Percentiles rank a stretch among this genome's conserved stretches.
These are phyloP conservation scores for Phengaris arion DNA, from an alignment of 2,888 invertebrate species.

Conservation along the genomic window DNA sequence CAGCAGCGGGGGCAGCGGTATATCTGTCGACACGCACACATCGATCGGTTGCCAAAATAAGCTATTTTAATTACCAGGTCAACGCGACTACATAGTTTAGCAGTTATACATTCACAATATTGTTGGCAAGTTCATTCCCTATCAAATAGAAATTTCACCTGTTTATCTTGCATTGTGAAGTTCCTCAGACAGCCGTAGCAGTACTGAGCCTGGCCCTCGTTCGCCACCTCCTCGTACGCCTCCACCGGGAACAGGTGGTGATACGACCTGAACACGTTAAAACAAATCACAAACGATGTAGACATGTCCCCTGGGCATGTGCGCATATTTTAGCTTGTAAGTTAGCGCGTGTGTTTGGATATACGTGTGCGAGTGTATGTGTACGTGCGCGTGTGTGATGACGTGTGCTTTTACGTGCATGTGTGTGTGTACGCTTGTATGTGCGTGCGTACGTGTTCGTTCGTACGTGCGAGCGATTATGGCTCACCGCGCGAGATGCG, in stretches of 20 bases:
- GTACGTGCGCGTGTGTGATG: too few relatives aligned
- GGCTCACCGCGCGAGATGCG: constrained; percentile 89
- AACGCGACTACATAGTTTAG: too few relatives aligned
- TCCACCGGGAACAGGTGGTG: constrained; percentile 98
- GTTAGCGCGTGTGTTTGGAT: background rate
- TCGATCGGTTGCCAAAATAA: too few relatives aligned
- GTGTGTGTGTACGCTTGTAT: background rate
- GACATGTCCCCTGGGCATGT: too few relatives aligned
- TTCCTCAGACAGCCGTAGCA: constrained; percentile 88
- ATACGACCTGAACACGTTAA: constrained; percentile 84
- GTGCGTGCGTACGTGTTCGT: background rate
- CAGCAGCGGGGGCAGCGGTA: constrained; percentile 90
- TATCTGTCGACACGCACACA: constrained; percentile 70
- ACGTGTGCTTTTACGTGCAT: background rate
- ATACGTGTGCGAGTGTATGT: too few relatives aligned
- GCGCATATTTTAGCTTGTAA: background rate
- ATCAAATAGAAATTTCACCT: constrained; percentile 69
- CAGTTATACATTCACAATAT: too few relatives aligned
- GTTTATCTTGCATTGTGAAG: constrained; percentile 85
- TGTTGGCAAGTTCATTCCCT: too few relatives aligned
- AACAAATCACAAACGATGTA: constrained; percentile 30
- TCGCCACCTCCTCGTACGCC: constrained; percentile 86
- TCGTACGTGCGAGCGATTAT: background rate
- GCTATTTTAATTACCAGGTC: too few relatives aligned
- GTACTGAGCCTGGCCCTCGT: constrained; percentile 77